Evolutionary conservation across 2,797 vertebrate species (phyloP).

Genomic region (Arvicola amphibius): DNA sequence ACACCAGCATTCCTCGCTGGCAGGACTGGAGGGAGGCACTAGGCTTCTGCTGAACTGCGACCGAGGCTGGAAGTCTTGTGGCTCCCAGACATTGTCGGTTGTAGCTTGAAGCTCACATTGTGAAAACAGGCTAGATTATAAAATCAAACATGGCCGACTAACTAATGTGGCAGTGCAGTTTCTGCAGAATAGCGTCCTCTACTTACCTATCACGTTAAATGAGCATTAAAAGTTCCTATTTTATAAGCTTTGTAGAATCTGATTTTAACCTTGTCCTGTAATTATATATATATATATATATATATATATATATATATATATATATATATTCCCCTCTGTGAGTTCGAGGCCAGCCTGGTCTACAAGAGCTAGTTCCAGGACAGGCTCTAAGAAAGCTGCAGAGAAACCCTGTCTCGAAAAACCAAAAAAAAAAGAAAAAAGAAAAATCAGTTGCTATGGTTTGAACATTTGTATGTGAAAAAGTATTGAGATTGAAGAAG

Average conservation of each 20-base stretch:
- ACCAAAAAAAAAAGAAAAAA: no score
- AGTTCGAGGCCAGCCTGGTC: no score
- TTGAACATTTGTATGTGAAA: not conserved
- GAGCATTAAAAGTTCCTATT: not conserved
- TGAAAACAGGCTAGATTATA: not conserved
- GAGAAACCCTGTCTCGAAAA: no score
- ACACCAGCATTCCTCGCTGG: no score
- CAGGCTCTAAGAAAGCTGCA: no score
- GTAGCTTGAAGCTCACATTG: not conserved
- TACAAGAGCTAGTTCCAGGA: no score
- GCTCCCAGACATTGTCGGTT: not conserved
- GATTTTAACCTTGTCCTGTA: conserved; percentile 1
- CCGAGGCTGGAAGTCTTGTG: not conserved
- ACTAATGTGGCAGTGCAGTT: not conserved
- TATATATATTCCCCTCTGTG: no score
- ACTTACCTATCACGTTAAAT: not conserved
- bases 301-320: no score
- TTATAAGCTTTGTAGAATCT: not conserved
- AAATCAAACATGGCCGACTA: not conserved
- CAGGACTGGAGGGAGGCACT: not conserved
- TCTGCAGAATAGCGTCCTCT: not conserved
- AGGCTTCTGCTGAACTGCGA: not conserved
- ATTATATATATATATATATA: no score
- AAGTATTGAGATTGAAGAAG: not conserved
- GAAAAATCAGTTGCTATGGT: not conserved